phyloP scores from a whole-genome alignment of 2,797 vertebrate species.

The Numenius phaeopus region DNA sequence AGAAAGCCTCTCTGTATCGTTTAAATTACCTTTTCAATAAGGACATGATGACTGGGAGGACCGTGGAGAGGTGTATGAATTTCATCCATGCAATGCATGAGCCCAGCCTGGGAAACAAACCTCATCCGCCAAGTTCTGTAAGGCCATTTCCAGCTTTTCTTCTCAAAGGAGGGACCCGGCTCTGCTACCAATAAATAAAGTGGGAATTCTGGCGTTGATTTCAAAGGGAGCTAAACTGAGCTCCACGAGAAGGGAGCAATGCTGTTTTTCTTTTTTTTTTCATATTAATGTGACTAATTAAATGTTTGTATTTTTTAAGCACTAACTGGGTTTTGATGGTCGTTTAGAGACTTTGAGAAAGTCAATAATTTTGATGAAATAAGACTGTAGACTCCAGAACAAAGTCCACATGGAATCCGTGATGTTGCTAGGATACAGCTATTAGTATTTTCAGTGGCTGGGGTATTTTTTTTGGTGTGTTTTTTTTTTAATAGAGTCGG shows the following conservation, averaged over 20 bases:
- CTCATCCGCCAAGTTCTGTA: neutral
- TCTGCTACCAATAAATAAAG: neutral
- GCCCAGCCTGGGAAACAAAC: neutral
- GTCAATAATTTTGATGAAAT: conserved; percentile 71
- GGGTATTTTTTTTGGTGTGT: conserved; percentile 47
- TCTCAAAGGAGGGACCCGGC: neutral
- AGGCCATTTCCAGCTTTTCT: neutral
- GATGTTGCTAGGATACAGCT: conserved; percentile 72
- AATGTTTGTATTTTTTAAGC: conserved; percentile 72
- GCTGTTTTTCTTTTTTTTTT: conserved; percentile 26
- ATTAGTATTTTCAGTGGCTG: conserved; percentile 74
- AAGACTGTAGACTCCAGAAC: conserved; percentile 67
- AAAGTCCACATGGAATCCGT: conserved; percentile 72
- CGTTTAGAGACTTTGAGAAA: conserved; percentile 70
- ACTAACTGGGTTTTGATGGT: conserved; percentile 62
- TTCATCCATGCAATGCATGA: neutral
- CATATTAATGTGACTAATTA: conserved; percentile 71
- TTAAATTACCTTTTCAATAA: neutral
- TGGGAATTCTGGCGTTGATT: conserved; percentile 26
- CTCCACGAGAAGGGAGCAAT: neutral
- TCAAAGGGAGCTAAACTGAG: conserved; percentile 33
- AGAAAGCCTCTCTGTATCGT: neutral
- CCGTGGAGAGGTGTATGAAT: neutral
- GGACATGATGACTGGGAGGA: neutral
- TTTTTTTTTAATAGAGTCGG: neutral